Base-by-base conservation (phyloP, 2,113 vertebrate genomes). In the Malurus melanocephalus region DNA sequence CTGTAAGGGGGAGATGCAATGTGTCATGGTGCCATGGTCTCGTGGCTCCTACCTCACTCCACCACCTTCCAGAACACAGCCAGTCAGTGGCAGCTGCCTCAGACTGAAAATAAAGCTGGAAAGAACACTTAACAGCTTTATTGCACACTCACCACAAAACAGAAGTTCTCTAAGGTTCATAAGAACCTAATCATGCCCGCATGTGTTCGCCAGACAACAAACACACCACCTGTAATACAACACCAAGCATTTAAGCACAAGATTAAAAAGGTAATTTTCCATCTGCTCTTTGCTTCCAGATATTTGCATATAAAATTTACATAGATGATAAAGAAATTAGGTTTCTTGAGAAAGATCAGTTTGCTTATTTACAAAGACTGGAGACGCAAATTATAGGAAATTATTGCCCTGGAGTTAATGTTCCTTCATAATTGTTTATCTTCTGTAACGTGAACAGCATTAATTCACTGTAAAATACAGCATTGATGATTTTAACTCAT, bases 191-290 rank as follows among this genome's bases (percentile, higher is more conserved):
- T 83, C 11, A 42, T 52, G 22, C 23, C 48, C 24, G 14, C 51
- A 76, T n/a, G 48, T 81, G 21, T 28, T 53, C 1, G 9, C 2
- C 33, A 68, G 26, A 65, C 13, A 81, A 79, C 38, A 92, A 90
- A 59, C 1, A 12, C 40, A 68, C 80, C 78, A 93, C 68, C 71
- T 95, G 32, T 52, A 88, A 53, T 46, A 85, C 61, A 91, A 57
- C 13, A 91, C 19, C 7, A 55, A 46, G 56, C 22, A 77, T 85
- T 87, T 68, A 80, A 52, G 35, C 53, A 87, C 43, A 17, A 86
- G 86, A 92, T 89, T 82, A 87, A 85, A 82, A 74, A 68, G 20
- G 57, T 64, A 72, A 78, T 86, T 90, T 75, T 78, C 78, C 85
- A 88, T 24, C 56, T 89, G 72, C 60, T 76, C 66, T 88, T 73